These are phyloP conservation scores for Heterotilapia buettikoferi DNA, from an alignment of 2,113 vertebrate species.

Conservation along the genomic window DNA sequence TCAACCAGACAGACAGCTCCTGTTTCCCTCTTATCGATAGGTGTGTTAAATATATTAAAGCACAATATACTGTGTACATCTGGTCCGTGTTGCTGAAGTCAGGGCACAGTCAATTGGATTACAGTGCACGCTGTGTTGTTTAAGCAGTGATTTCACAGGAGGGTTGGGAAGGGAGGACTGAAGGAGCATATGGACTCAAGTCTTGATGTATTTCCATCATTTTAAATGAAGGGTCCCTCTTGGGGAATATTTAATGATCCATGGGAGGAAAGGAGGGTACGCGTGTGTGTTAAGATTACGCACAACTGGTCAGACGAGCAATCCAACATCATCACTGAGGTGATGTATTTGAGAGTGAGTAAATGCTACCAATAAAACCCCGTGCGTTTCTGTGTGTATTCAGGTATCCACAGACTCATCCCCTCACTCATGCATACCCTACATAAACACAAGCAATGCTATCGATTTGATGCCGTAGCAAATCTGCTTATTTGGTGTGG, in stretches of 20 bases:
- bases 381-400: neutral
- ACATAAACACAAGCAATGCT: neutral
- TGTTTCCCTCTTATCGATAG: neutral
- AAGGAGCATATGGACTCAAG: neutral
- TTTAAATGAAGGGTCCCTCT: neutral
- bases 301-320: neutral
- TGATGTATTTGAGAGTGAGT: neutral
- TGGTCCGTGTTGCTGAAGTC: neutral
- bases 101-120: conserved; percentile 12
- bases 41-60: conserved; percentile 2
- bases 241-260: neutral
- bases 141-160: neutral
- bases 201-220: neutral
- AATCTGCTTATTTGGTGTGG: neutral
- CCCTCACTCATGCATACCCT: neutral
- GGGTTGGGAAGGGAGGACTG: neutral
- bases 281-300: neutral
- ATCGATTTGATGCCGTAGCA: neutral
- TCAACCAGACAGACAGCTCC: neutral
- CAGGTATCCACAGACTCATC: neutral
- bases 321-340: neutral
- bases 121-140: neutral
- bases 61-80: neutral
- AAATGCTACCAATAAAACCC: neutral
- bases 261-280: neutral